Conservation (phyloP, 2,797 vertebrate species). For the Cottoperca gobio region DNA sequence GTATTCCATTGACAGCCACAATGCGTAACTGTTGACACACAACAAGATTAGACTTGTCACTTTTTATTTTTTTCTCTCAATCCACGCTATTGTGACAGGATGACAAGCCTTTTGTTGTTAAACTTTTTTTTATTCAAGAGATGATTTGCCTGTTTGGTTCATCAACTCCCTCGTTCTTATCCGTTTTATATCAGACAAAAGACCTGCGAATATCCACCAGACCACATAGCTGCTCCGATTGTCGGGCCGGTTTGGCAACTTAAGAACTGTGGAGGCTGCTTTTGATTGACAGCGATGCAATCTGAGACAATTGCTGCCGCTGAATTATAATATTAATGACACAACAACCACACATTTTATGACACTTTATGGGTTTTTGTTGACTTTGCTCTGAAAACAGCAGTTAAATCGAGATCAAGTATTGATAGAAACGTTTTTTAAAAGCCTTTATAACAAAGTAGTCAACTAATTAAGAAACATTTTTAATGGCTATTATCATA, state of each 20-base stretch:
- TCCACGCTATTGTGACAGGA: neutral
- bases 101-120: conserved; percentile 5
- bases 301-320: neutral
- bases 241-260: conserved; percentile 37
- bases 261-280: conserved; percentile 1
- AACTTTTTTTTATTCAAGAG: neutral
- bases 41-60: conserved; percentile 27
- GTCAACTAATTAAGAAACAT: no score
- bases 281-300: conserved; percentile 23
- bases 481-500: no score
- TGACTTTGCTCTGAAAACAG: no score
- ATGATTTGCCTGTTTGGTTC: conserved; percentile 26
- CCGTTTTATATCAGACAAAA: conserved; percentile 36
- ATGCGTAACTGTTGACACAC: conserved; percentile 40
- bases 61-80: conserved; percentile 1
- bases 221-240: conserved; percentile 11
- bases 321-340: conserved; percentile 20
- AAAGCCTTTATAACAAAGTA: no score
- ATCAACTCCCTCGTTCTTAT: neutral
- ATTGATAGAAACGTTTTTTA: no score
- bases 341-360: neutral
- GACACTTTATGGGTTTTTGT: no score
- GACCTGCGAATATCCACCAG: neutral
- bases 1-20: conserved; percentile 26
- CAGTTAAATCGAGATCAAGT: no score